Conservation (phyloP, 53 echinoderm and acorn worm genomes). For the Holothuria scabra region DNA sequence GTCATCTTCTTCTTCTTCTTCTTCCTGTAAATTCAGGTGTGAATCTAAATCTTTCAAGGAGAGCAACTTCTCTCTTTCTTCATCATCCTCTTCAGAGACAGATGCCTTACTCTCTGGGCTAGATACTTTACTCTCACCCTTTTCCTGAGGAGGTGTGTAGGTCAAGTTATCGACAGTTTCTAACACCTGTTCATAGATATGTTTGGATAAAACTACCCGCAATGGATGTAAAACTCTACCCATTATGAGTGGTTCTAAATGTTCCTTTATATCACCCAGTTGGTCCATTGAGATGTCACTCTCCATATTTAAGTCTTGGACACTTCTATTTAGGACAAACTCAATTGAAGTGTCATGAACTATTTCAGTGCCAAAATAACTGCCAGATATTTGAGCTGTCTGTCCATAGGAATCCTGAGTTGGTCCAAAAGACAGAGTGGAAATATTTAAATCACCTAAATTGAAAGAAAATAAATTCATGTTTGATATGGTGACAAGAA, state of each 20-base stretch:
- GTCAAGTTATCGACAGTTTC: conserved; percentile 96
- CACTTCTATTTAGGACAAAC: conserved; percentile 71
- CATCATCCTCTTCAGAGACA: background rate
- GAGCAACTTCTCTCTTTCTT: background rate
- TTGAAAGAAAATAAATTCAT: conserved; percentile 95
- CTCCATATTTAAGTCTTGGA: conserved; percentile 31
- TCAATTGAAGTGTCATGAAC: conserved; percentile 92
- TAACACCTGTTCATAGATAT: conserved; percentile 91
- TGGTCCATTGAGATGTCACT: conserved; percentile 44
- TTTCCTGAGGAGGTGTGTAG: conserved; percentile 58
- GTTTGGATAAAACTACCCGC: conserved; percentile 88
- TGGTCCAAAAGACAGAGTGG: background rate
- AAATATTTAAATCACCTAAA: conserved; percentile 67
- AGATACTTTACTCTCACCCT: conserved; percentile 30
- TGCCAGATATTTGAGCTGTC: background rate
- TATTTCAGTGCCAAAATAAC: conserved; percentile 73
- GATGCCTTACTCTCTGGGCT: conserved; percentile 6
- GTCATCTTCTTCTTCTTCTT: background rate
- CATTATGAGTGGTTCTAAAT: conserved; percentile 51
- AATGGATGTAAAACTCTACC: conserved; percentile 83
- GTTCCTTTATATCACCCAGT: conserved; percentile 36
- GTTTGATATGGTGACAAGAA: conserved; percentile 22
- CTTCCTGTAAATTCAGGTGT: conserved; percentile 16
- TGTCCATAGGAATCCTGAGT: background rate
- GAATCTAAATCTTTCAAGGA: background rate